A percentile compares a stretch with the other conserved stretches of the same genome.
phyloP scores from a whole-genome alignment of 2,113 vertebrate species.

The Mesitornis unicolor region DNA sequence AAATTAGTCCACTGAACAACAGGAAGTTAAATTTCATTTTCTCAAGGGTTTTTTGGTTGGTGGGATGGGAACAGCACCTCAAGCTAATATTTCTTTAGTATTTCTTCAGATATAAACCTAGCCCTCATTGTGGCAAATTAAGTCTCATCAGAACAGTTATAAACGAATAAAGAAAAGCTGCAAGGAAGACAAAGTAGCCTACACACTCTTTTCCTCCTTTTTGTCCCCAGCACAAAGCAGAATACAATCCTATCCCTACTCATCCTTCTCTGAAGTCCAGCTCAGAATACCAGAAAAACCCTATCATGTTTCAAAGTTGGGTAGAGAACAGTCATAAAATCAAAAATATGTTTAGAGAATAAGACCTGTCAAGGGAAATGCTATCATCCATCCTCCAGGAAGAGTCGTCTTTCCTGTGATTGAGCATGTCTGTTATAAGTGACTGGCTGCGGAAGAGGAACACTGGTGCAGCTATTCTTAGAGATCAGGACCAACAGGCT shows the following conservation, averaged over 20 bases:
- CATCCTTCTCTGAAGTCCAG: neutral
- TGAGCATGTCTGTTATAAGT: neutral
- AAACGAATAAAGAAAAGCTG: neutral
- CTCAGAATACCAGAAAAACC: neutral
- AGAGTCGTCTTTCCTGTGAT: neutral
- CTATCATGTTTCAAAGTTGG: neutral
- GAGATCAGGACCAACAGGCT: slow-evolving; percentile 15
- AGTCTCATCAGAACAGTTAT: neutral
- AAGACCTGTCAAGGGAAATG: neutral
- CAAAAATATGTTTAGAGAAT: neutral
- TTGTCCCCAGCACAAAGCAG: neutral
- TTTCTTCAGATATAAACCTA: neutral
- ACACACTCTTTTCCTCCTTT: neutral
- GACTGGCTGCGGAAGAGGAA: neutral
- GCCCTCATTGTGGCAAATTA: neutral
- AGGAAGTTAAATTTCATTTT: neutral
- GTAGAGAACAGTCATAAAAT: neutral
- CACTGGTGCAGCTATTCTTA: slow-evolving; percentile 13
- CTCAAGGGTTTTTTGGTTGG: neutral
- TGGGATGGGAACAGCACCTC: neutral
- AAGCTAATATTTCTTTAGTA: neutral
- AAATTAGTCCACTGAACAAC: neutral
- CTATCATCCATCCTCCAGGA: neutral
- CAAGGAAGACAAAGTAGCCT: neutral
- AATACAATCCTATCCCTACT: neutral